Evolutionary conservation across 1,140 invertebrate genomes (phyloP).

Genomic region (Ridgeia piscesae): DNA sequence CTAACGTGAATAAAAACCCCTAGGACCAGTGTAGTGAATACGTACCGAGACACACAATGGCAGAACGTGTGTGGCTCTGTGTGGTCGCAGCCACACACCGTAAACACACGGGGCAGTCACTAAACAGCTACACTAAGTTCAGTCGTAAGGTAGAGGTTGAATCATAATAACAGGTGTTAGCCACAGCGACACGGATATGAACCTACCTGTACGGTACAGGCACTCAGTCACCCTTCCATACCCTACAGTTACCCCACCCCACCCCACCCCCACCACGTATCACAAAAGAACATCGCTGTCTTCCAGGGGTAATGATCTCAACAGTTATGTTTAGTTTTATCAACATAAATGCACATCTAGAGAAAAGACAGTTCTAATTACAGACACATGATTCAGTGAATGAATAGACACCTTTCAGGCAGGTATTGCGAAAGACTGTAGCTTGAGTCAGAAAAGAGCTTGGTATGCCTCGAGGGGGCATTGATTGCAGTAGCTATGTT

Average conservation of each 20-base stretch:
- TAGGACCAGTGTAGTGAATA: background rate
- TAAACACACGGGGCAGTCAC: background rate
- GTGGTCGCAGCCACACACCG: background rate
- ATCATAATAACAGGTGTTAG: background rate
- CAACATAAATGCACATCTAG: background rate
- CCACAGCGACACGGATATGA: background rate
- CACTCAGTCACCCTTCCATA: background rate
- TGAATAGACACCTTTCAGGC: background rate
- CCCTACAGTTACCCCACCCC: background rate
- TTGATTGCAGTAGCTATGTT: background rate
- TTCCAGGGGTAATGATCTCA: background rate
- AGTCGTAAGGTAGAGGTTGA: background rate
- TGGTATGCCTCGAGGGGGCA: background rate
- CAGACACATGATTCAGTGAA: background rate
- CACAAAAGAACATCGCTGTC: background rate
- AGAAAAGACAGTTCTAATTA: background rate
- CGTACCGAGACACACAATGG: background rate
- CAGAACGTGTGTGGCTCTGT: background rate
- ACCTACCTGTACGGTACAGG: background rate
- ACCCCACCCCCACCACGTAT: no score
- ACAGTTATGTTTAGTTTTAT: background rate
- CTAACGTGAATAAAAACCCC: background rate
- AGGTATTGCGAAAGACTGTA: background rate
- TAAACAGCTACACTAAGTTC: background rate
- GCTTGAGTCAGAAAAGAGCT: background rate